Evolutionary conservation across 2,888 invertebrate genomes (phyloP).

Genomic region (Adelphocoris suturalis): DNA sequence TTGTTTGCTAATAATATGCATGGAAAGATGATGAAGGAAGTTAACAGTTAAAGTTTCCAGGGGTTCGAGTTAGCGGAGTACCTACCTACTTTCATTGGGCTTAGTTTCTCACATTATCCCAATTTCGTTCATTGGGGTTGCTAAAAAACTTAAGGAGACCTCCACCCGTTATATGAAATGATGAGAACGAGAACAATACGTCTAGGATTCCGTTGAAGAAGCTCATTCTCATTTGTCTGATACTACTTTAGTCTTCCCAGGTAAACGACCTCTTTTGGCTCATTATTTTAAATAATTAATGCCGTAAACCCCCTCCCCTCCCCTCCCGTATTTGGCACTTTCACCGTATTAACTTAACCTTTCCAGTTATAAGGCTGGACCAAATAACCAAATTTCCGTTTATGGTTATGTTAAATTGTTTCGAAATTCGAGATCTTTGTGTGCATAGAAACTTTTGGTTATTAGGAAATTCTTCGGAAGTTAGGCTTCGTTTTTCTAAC

Average conservation of each 20-base stretch:
- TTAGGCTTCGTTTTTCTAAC: too few species aligned
- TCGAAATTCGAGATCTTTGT: too few species aligned
- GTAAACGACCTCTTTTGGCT: not conserved
- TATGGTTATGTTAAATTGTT: too few species aligned
- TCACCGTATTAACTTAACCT: too few species aligned
- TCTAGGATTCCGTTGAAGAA: not conserved
- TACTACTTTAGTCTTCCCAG: not conserved
- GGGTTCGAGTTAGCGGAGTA: not conserved
- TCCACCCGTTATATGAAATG: not conserved
- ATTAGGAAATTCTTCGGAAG: too few species aligned
- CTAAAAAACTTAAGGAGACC: not conserved
- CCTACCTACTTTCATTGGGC: not conserved
- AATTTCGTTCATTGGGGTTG: not conserved
- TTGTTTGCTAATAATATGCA: too few species aligned
- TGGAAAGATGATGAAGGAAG: not conserved
- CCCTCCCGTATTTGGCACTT: too few species aligned
- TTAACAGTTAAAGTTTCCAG: not conserved
- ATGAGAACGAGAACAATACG: slow-evolving; percentile 20
- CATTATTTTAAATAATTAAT: too few species aligned
- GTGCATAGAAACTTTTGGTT: too few species aligned
- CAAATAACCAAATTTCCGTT: too few species aligned
- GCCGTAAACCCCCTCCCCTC: too few species aligned
- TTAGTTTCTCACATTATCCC: slow-evolving; percentile 1
- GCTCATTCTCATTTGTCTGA: not conserved
- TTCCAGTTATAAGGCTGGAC: too few species aligned